phyloP scores from a whole-genome alignment of 2,888 invertebrate genomes.

The Andricus curvator region DNA sequence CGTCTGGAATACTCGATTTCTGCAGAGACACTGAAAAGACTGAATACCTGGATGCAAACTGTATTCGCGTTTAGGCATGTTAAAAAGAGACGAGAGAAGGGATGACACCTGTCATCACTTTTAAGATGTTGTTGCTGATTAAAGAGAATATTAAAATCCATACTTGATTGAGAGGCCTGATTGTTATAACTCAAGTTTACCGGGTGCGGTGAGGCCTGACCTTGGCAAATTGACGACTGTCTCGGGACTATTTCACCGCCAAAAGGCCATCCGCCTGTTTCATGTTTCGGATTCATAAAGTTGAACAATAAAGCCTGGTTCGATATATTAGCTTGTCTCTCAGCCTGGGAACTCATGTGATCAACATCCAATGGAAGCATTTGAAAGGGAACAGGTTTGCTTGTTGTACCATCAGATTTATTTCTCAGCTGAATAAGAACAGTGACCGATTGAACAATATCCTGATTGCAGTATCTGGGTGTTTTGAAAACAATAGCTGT shows the following conservation, averaged over 20 bases:
- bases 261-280: neutral
- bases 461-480: slow-evolving; percentile 71
- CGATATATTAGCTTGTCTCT: slow-evolving; percentile 63
- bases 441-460: slow-evolving; percentile 76
- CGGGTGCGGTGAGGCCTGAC: neutral
- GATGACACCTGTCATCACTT: too few species aligned
- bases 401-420: slow-evolving; percentile 78
- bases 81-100: too few species aligned
- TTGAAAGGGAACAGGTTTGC: slow-evolving; percentile 79
- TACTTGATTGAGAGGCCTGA: neutral
- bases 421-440: slow-evolving; percentile 78
- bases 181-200: neutral
- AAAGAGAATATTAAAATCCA: neutral
- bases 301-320: slow-evolving; percentile 7
- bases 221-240: neutral
- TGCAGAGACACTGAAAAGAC: neutral
- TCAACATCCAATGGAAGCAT: slow-evolving; percentile 70
- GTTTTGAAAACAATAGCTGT: slow-evolving; percentile 73
- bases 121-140: neutral
- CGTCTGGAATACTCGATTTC: neutral
- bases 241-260: neutral
- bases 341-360: slow-evolving; percentile 78
- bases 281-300: neutral
- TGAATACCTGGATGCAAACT: too few species aligned
- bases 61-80: too few species aligned